Evolutionary conservation across 2,113 vertebrate genomes (phyloP).

Genomic region (Synchiropus splendidus): DNA sequence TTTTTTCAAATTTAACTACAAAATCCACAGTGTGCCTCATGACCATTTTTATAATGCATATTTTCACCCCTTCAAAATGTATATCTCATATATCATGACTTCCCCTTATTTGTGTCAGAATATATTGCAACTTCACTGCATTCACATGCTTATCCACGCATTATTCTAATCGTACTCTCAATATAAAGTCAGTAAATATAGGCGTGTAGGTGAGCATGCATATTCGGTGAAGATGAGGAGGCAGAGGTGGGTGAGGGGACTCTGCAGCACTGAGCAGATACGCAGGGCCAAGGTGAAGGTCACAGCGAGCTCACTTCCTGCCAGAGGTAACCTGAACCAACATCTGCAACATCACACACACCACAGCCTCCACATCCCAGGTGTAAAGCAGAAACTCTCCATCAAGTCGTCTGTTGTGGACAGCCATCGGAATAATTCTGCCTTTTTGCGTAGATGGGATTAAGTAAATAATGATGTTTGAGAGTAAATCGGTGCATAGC

Average conservation of each 20-base stretch:
- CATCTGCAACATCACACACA: slow-evolving; percentile 33
- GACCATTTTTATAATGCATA: no score
- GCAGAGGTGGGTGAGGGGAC: slow-evolving; percentile 4
- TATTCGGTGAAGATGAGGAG: not conserved
- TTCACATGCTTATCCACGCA: not conserved
- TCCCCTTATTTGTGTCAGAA: no score
- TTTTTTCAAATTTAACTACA: no score
- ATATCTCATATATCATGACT: no score
- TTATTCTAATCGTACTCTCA: not conserved
- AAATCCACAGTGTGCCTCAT: no score
- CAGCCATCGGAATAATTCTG: not conserved
- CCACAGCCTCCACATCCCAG: slow-evolving; percentile 20
- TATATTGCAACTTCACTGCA: not conserved
- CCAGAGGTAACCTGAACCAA: slow-evolving; percentile 60
- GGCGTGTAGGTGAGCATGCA: not conserved
- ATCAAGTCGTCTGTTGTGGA: slow-evolving; percentile 22
- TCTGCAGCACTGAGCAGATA: slow-evolving; percentile 50
- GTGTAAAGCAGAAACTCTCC: slow-evolving; percentile 34
- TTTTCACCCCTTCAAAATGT: no score
- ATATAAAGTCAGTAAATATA: not conserved
- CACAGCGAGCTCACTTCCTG: slow-evolving; percentile 40
- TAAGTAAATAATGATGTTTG: no score
- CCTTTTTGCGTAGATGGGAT: no score
- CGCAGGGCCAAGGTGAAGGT: slow-evolving; percentile 57
- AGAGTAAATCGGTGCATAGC: no score